Conservation (phyloP, 2,113 vertebrate species). For the Recurvirostra avosetta region DNA sequence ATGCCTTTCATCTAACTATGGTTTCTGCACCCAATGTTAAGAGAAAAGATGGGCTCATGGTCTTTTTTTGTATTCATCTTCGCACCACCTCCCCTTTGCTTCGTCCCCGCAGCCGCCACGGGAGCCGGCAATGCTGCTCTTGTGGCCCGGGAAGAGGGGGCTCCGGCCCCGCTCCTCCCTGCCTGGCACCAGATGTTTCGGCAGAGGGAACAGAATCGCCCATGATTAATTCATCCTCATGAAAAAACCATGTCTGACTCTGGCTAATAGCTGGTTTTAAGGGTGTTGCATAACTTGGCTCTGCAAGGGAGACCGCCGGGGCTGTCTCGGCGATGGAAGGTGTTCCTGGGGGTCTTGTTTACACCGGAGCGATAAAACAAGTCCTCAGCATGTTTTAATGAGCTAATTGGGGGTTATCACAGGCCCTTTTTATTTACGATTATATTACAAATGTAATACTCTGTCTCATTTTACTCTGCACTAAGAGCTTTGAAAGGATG, state of each 20-base stretch:
- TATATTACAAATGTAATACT: conserved; percentile 65
- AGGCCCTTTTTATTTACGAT: conserved; percentile 75
- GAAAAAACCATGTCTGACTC: background rate
- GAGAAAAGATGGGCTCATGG: background rate
- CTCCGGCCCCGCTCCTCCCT: background rate
- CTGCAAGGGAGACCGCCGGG: conserved; percentile 26
- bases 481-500: conserved; percentile 63
- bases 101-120: background rate
- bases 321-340: conserved; percentile 24
- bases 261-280: background rate
- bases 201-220: background rate
- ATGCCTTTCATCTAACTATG: fast-evolving
- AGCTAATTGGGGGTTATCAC: conserved; percentile 77
- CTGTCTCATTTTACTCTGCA: conserved; percentile 62
- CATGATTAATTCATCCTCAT: conserved; percentile 19
- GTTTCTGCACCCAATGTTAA: fast-evolving
- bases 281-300: conserved; percentile 1
- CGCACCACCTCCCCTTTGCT: fast-evolving
- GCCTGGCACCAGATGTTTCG: background rate
- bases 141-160: background rate
- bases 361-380: conserved; percentile 54
- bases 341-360: conserved; percentile 53
- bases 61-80: background rate
- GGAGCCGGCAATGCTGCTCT: background rate
- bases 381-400: conserved; percentile 66